Conservation (phyloP, 2,113 vertebrate genomes). For the Xiphias gladius region DNA sequence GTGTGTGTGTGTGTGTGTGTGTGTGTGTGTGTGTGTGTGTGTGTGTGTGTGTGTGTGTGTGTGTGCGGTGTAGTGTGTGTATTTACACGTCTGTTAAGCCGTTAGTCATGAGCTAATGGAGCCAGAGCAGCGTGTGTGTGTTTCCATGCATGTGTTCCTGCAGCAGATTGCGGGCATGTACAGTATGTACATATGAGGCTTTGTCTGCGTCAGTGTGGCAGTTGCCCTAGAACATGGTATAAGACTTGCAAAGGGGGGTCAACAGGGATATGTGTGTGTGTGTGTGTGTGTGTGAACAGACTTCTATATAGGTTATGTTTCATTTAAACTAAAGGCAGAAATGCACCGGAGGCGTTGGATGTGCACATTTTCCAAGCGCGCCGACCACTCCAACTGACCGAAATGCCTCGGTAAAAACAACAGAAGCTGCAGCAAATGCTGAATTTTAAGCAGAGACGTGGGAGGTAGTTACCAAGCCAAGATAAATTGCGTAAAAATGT, state of each 20-base stretch:
- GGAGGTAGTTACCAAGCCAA: not conserved
- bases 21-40: not conserved
- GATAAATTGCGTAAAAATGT: not conserved
- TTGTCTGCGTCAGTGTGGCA: constrained; percentile 26
- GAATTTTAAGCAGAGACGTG: not conserved
- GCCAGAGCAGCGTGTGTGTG: constrained; percentile 41
- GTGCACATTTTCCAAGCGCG: constrained; percentile 23
- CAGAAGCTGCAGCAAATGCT: not conserved
- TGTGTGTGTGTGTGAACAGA: not conserved
- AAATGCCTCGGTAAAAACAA: not conserved
- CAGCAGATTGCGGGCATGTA: not conserved
- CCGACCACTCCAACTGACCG: constrained; percentile 1
- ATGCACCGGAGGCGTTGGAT: constrained; percentile 35
- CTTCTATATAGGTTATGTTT: constrained; percentile 46
- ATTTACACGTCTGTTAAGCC: constrained; percentile 57
- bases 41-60: not conserved
- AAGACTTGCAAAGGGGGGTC: constrained; percentile 49
- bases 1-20: not conserved
- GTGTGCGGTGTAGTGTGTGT: constrained; percentile 11
- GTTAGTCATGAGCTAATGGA: constrained; percentile 66
- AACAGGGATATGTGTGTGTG: constrained; percentile 3
- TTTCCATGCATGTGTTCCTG: not conserved
- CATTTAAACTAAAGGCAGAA: constrained; percentile 48
- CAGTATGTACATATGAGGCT: constrained; percentile 37
- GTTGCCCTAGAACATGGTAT: constrained; percentile 56